phyloP scores from a whole-genome alignment of 2,797 vertebrate species.

The Rhynchonycteris naso region DNA sequence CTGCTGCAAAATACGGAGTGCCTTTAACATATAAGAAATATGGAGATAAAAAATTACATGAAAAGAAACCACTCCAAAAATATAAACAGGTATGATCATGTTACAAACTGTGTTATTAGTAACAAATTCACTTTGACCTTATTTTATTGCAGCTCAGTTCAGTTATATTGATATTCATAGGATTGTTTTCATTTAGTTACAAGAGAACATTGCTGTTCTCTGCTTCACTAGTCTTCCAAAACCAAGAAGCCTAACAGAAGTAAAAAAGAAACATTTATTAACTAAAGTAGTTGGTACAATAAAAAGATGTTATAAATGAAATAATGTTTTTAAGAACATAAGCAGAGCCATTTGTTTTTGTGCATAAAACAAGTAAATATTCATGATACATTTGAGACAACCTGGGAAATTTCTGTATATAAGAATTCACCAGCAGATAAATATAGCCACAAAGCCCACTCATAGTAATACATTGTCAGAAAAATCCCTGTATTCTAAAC shows the following conservation, averaged over 20 bases:
- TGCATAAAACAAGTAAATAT: neutral
- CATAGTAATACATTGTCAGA: neutral
- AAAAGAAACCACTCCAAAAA: conserved; percentile 89
- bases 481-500: neutral
- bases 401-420: conserved; percentile 29
- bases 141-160: neutral
- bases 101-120: conserved; percentile 10
- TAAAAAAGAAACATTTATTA: neutral
- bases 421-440: conserved; percentile 20
- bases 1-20: conserved; percentile 98
- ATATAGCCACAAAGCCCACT: neutral
- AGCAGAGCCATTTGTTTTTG: neutral
- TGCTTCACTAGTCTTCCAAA: neutral
- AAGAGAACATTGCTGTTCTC: neutral
- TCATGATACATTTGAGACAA: neutral
- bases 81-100: conserved; percentile 88
- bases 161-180: conserved; percentile 12
- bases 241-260: neutral
- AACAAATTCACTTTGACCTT: neutral
- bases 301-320: conserved; percentile 33
- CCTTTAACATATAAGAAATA: conserved; percentile 93
- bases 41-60: conserved; percentile 89
- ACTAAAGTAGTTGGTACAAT: neutral
- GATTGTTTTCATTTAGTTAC: conserved; percentile 21
- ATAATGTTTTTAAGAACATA: neutral